Conservation (phyloP, 2,113 vertebrate genomes). For the Haplotaxodon microlepis region DNA sequence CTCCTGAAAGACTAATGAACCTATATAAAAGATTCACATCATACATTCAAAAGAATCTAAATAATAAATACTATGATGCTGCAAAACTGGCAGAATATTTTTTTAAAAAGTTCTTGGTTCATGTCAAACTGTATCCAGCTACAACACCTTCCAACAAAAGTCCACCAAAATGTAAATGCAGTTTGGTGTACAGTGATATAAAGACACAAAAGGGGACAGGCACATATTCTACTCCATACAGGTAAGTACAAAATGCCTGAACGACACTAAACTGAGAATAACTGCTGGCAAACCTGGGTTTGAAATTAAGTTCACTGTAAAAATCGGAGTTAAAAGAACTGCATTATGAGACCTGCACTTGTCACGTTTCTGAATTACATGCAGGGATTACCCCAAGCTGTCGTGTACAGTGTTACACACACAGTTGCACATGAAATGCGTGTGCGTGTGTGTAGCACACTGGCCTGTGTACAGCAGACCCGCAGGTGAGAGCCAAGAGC, state of each 20-base stretch:
- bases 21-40: background rate
- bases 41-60: background rate
- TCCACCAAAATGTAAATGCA: background rate
- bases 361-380: background rate
- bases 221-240: background rate
- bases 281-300: background rate
- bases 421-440: background rate
- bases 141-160: background rate
- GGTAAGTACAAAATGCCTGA: background rate
- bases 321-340: background rate
- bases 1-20: background rate
- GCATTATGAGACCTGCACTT: background rate
- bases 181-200: background rate
- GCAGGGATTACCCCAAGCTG: background rate
- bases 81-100: background rate
- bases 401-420: background rate
- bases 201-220: background rate
- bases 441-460: background rate
- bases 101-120: fast-evolving
- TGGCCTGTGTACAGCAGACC: background rate
- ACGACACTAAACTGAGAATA: background rate
- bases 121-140: background rate
- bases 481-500: constrained; percentile 23
- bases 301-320: background rate
- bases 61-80: background rate